Percentiles rank a stretch among this genome's conserved stretches.
Evolutionary conservation across 2,113 vertebrate species (phyloP).

Genomic region (Martes martes): DNA sequence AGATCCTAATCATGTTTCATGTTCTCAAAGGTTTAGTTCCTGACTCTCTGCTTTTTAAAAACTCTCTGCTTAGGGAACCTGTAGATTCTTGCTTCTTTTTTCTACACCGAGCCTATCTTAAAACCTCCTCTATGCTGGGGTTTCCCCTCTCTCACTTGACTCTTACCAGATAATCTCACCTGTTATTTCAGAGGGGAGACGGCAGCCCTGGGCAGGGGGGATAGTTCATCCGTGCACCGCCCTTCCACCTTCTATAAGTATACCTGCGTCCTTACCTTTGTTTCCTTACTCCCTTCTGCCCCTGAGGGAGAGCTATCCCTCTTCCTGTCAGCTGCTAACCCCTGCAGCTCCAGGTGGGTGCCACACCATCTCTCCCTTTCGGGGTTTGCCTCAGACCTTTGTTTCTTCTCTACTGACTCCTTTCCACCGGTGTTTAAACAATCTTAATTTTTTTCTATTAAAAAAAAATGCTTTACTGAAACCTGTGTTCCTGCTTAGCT

Average conservation of each 20-base stretch:
- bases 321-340: background rate
- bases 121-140: background rate
- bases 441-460: background rate
- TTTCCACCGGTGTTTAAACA: slow-evolving; percentile 26
- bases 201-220: background rate
- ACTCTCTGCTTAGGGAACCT: background rate
- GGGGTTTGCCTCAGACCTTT: background rate
- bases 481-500: background rate
- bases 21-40: background rate
- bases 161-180: background rate
- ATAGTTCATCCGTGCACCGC: background rate
- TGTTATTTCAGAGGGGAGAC: background rate
- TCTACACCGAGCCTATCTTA: background rate
- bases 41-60: background rate
- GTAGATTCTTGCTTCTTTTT: background rate
- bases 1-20: background rate
- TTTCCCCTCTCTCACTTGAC: background rate
- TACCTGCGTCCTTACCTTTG: background rate
- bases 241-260: background rate
- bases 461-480: background rate
- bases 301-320: background rate
- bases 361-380: background rate
- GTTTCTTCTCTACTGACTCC: background rate
- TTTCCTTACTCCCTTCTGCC: background rate
- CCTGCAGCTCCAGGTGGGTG: background rate